A percentile compares a stretch with the other conserved stretches of the same genome.
phyloP scores from a whole-genome alignment of 2,888 invertebrate genomes.

The Caenorhabditis sp. region DNA sequence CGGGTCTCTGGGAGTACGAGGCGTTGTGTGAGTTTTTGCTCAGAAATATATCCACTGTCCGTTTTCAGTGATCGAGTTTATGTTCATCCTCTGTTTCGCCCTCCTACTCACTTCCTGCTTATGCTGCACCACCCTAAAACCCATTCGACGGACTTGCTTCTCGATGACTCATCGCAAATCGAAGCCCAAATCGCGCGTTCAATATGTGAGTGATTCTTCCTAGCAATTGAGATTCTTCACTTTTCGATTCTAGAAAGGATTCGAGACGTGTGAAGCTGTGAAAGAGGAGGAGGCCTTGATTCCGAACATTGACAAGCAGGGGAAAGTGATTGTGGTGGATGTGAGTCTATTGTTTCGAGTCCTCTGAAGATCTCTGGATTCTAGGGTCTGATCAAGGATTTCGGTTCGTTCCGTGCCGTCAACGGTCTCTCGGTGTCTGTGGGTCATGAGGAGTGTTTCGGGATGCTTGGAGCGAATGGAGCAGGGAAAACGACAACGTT shows the following conservation, averaged over 20 bases:
- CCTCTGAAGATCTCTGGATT: not conserved
- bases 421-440: constrained; percentile 73
- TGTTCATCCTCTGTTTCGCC: not conserved
- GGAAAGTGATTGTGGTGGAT: constrained; percentile 25
- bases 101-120: not conserved
- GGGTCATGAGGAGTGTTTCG: constrained; percentile 77
- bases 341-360: not conserved
- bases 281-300: constrained; percentile 27
- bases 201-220: constrained; percentile 22
- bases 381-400: constrained; percentile 59
- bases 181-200: not conserved
- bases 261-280: constrained; percentile 26
- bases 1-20: not conserved
- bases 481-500: constrained; percentile 82
- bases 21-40: constrained; percentile 12
- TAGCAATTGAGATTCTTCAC: not conserved
- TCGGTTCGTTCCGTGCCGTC: constrained; percentile 69
- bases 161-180: not conserved
- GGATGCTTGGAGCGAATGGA: constrained; percentile 76
- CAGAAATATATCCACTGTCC: too few species aligned
- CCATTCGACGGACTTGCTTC: constrained; percentile 8
- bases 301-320: constrained; percentile 4
- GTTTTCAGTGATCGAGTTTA: constrained; percentile 28
- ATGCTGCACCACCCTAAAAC: constrained; percentile 6
- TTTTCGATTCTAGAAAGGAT: constrained; percentile 21